Percentiles rank a stretch among this genome's conserved stretches.
phyloP scores from a whole-genome alignment of 2,113 vertebrate species.

The Petrocephalus microphthalmus region DNA sequence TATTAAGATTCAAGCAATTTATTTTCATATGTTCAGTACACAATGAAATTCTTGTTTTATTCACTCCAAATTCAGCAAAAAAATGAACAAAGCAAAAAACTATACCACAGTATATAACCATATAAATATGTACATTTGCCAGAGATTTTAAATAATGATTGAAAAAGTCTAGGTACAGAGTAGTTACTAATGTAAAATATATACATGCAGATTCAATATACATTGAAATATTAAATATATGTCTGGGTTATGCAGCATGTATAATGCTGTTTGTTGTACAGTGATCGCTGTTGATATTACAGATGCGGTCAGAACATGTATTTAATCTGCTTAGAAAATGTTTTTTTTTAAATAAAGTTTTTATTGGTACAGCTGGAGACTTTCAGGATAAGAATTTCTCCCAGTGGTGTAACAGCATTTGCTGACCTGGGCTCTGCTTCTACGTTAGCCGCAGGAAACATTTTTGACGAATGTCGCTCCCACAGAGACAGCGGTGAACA shows the following conservation, averaged over 20 bases:
- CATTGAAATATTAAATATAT: background rate
- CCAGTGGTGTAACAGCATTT: no score
- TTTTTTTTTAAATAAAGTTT: background rate
- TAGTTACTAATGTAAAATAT: background rate
- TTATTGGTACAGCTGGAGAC: background rate
- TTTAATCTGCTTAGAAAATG: background rate
- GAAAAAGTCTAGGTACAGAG: background rate
- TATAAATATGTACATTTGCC: background rate
- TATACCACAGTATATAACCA: background rate
- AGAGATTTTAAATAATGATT: background rate
- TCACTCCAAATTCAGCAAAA: background rate
- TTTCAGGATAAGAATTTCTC: background rate
- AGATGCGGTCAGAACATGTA: background rate
- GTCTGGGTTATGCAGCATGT: background rate
- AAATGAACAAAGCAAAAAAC: background rate
- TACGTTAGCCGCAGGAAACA: background rate
- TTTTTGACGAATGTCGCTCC: background rate
- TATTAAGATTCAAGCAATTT: background rate
- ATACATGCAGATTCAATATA: background rate
- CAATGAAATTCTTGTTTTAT: background rate
- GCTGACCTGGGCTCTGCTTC: background rate
- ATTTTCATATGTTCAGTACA: background rate
- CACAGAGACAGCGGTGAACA: slow-evolving; percentile 87
- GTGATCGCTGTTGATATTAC: background rate
- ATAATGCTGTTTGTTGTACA: background rate